Conservation (phyloP, 2,797 vertebrate genomes). For the Aldrovandia affinis region DNA sequence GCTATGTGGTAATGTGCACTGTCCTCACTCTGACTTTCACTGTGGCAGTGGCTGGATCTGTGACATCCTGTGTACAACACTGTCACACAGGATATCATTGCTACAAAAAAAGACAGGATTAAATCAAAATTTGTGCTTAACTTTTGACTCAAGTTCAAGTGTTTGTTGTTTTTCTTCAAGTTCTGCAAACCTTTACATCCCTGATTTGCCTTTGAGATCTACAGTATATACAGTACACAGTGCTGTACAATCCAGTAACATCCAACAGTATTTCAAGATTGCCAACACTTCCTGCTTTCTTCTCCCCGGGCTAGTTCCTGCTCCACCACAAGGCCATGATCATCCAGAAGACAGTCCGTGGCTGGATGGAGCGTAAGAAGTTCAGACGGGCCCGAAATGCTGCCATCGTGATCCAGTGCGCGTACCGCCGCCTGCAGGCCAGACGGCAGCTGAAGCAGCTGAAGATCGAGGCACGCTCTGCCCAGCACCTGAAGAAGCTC, state of each 20-base stretch:
- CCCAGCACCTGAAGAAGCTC: constrained; percentile 86
- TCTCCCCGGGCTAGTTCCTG: constrained; percentile 73
- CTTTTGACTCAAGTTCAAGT: too few relatives aligned
- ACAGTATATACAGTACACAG: too few relatives aligned
- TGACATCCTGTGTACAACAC: too few relatives aligned
- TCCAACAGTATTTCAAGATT: too few relatives aligned
- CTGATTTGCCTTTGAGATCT: not conserved
- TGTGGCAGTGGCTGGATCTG: too few relatives aligned
- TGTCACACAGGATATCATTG: too few relatives aligned
- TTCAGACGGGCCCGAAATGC: constrained; percentile 70
- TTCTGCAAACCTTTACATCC: not conserved
- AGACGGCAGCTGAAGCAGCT: constrained; percentile 78
- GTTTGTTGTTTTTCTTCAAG: too few relatives aligned
- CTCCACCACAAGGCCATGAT: constrained; percentile 86
- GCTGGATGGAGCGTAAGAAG: constrained; percentile 80
- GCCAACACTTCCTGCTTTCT: not conserved
- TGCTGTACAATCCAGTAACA: too few relatives aligned
- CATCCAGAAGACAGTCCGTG: constrained; percentile 81
- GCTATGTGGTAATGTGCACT: too few relatives aligned
- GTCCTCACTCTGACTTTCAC: too few relatives aligned
- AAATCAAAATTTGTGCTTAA: too few relatives aligned
- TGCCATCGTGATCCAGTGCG: constrained; percentile 85
- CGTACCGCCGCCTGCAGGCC: constrained; percentile 78
- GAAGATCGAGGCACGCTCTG: constrained; percentile 87
- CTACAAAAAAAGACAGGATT: too few relatives aligned